These are phyloP conservation scores for Xestoiulus laeticollis DNA, from an alignment of 2,888 invertebrate species.

Conservation along the genomic window DNA sequence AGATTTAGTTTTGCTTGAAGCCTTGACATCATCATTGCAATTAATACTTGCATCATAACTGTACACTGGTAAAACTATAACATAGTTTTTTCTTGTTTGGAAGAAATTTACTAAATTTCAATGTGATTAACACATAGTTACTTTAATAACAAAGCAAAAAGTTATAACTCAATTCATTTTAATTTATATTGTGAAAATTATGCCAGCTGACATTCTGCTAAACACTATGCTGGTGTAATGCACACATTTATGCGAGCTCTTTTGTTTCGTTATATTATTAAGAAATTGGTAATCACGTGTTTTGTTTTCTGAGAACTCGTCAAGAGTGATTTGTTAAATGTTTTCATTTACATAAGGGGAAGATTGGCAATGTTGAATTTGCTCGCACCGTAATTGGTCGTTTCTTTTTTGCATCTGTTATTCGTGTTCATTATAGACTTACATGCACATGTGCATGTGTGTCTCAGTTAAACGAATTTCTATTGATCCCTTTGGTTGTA, in stretches of 20 bases:
- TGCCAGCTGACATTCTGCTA: no score
- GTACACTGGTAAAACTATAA: no score
- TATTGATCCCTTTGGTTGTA: slow-evolving; percentile 45
- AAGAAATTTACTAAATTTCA: no score
- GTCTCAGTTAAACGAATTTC: slow-evolving; percentile 45
- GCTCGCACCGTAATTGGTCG: slow-evolving; percentile 43
- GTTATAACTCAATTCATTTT: no score
- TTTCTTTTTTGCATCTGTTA: slow-evolving; percentile 45
- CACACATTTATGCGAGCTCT: neutral
- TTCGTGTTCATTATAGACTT: slow-evolving; percentile 47
- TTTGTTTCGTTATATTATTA: neutral
- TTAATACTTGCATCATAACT: no score
- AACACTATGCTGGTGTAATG: no score
- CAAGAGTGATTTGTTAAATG: slow-evolving; percentile 46
- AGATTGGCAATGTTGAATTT: slow-evolving; percentile 43
- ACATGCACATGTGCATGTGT: neutral
- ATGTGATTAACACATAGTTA: no score
- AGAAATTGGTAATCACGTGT: slow-evolving; percentile 30
- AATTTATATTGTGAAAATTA: no score
- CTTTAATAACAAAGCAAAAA: no score
- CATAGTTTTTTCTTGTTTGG: no score
- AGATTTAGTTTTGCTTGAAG: no score
- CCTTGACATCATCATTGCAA: no score
- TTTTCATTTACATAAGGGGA: slow-evolving; percentile 31
- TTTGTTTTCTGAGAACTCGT: slow-evolving; percentile 34